Evolutionary conservation across 2,888 invertebrate species (phyloP).

Genomic region (Drepana falcataria): DNA sequence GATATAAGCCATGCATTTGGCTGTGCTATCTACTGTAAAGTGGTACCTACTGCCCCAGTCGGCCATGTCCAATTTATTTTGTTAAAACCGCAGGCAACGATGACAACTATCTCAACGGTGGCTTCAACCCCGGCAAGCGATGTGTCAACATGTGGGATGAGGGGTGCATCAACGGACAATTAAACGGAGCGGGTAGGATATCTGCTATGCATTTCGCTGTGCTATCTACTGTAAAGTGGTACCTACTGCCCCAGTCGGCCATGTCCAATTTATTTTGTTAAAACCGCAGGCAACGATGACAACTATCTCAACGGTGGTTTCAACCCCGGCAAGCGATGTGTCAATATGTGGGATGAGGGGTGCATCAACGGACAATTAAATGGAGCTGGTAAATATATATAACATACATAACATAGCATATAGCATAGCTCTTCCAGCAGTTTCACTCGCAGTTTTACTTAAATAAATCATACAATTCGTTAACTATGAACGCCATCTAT

Average conservation of each 20-base stretch:
- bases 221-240: too few relatives aligned
- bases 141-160: constrained; percentile 76
- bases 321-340: constrained; percentile 66
- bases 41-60: too few relatives aligned
- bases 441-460: too few relatives aligned
- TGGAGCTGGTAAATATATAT: neutral
- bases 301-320: constrained; percentile 55
- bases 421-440: too few relatives aligned
- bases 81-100: constrained; percentile 39
- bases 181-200: constrained; percentile 58
- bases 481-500: too few relatives aligned
- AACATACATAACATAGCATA: too few relatives aligned
- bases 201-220: too few relatives aligned
- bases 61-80: neutral
- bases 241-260: too few relatives aligned
- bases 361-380: constrained; percentile 55
- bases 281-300: constrained; percentile 46
- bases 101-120: constrained; percentile 53
- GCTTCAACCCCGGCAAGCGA: constrained; percentile 65
- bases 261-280: neutral
- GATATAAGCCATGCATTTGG: too few relatives aligned
- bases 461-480: too few relatives aligned
- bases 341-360: constrained; percentile 75
- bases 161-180: constrained; percentile 71
- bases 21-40: too few relatives aligned